Evolutionary conservation across 2,888 invertebrate species (phyloP).

Genomic region (Eristalis intricaria): DNA sequence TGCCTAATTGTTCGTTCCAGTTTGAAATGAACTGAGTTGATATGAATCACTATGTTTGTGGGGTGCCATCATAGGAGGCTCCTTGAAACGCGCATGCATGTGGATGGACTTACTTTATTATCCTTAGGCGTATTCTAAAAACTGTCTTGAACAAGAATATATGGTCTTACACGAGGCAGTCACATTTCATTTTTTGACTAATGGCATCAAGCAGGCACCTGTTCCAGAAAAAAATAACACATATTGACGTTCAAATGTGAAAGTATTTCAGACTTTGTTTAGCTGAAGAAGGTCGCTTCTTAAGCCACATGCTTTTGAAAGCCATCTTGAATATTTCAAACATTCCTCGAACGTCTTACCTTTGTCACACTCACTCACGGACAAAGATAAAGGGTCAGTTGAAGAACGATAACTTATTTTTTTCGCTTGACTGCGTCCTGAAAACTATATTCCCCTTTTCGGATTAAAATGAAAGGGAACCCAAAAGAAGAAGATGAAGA

Average conservation of each 20-base stretch:
- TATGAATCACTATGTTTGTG: not conserved
- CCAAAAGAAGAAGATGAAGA: not conserved
- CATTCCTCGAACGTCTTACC: constrained; percentile 10
- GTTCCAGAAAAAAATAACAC: not conserved
- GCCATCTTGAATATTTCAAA: constrained; percentile 4
- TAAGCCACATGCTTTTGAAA: not conserved
- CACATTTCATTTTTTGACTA: not conserved
- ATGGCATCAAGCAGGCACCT: not conserved
- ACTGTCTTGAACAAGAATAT: not conserved
- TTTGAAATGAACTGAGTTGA: no score
- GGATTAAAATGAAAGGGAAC: constrained; percentile 26
- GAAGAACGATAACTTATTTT: constrained; percentile 36
- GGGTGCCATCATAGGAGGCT: not conserved
- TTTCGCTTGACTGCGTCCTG: constrained; percentile 46
- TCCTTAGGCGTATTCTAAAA: not conserved
- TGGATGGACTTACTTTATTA: not conserved
- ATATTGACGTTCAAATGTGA: not conserved
- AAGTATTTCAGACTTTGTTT: not conserved
- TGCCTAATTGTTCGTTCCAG: not conserved
- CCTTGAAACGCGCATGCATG: not conserved
- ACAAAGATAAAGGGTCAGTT: constrained; percentile 19
- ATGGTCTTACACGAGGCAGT: not conserved
- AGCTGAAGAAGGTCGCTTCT: not conserved
- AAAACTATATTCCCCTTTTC: constrained; percentile 29
- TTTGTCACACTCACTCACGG: constrained; percentile 26